phyloP scores from a whole-genome alignment of 1,140 invertebrate species.

The Telenomus remus region DNA sequence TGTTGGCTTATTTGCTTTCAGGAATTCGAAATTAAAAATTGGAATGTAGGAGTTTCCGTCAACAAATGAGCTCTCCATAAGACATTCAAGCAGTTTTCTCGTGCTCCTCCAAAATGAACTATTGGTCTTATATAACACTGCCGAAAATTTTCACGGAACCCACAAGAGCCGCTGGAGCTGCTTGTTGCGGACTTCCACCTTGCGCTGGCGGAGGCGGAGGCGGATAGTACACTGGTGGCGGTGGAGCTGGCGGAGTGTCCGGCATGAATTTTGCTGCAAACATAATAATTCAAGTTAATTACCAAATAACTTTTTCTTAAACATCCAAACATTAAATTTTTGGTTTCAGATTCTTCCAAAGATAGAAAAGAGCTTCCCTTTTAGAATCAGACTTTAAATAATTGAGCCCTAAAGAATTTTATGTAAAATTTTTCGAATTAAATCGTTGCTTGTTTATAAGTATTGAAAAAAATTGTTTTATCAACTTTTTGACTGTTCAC shows the following conservation, averaged over 20 bases:
- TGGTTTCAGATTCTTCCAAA: background rate
- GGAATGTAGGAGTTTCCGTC: background rate
- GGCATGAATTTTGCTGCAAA: constrained; percentile 76
- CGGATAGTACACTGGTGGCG: constrained; percentile 69
- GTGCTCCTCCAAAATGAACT: constrained; percentile 2
- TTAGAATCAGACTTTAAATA: too few species aligned
- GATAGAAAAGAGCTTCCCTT: too few species aligned
- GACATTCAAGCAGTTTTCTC: constrained; percentile 22
- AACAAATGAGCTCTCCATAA: constrained; percentile 17
- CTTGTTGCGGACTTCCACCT: constrained; percentile 9
- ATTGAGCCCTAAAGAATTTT: too few species aligned
- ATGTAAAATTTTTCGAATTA: too few species aligned
- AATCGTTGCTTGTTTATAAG: too few species aligned
- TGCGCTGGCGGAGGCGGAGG: constrained; percentile 60
- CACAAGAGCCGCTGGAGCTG: constrained; percentile 53
- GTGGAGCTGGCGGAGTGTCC: constrained; percentile 70
- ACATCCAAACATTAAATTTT: too few species aligned
- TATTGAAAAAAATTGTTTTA: too few species aligned
- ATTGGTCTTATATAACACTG: constrained; percentile 32
- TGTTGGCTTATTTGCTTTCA: background rate
- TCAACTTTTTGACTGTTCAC: too few species aligned
- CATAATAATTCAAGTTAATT: constrained; percentile 5
- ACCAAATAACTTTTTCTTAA: background rate
- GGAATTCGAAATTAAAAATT: constrained; percentile 2
- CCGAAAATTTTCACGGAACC: constrained; percentile 39